These are phyloP conservation scores for Axinella damicornis DNA, from an alignment of 37 sponge, comb jelly and placozoan species.

Conservation along the genomic window DNA sequence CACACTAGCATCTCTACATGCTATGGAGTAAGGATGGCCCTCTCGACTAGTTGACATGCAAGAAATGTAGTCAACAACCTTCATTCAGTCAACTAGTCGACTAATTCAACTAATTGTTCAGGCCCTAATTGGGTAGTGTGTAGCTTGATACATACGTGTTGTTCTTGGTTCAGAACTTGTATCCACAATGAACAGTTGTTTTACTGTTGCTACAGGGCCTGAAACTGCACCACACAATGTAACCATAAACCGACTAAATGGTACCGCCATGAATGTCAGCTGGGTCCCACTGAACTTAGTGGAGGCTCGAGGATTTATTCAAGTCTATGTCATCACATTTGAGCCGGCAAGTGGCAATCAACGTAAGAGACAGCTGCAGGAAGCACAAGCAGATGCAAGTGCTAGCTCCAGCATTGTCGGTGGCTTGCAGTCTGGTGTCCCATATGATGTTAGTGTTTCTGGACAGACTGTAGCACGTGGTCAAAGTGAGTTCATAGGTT, in stretches of 20 bases:
- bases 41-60: too few species aligned
- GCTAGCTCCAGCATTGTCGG: not conserved
- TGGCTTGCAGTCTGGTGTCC: conserved; percentile 9
- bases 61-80: too few species aligned
- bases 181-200: too few species aligned
- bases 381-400: too few species aligned
- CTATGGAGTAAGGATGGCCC: too few species aligned
- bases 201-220: not conserved
- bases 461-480: not conserved
- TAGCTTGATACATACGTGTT: too few species aligned
- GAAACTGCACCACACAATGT: conserved; percentile 18
- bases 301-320: conserved; percentile 34
- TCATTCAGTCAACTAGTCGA: too few species aligned
- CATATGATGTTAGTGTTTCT: conserved; percentile 22
- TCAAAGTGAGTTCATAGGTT: too few species aligned
- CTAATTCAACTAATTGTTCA: too few species aligned
- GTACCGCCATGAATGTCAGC: conserved; percentile 18
- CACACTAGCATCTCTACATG: too few species aligned
- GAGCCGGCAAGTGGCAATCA: not conserved
- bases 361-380: conserved; percentile 21
- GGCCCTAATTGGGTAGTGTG: too few species aligned
- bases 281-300: conserved; percentile 32
- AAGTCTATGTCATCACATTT: conserved; percentile 11
- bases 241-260: not conserved
- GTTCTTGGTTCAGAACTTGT: too few species aligned